phyloP scores from a whole-genome alignment of 2,113 vertebrate species.

The Sterrhoptilus dennistouni region DNA sequence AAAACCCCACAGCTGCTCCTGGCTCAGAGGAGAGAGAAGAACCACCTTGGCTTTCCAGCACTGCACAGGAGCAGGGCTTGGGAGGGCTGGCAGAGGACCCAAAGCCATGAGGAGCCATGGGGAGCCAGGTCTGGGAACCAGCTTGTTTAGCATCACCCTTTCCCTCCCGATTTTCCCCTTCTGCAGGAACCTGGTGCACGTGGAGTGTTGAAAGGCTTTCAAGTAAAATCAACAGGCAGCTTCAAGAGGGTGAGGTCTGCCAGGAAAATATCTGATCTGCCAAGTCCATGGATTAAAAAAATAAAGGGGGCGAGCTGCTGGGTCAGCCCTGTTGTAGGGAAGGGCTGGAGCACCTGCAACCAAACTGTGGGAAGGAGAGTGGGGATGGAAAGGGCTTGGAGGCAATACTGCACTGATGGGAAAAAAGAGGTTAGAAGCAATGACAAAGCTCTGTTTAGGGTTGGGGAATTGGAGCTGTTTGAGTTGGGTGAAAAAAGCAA shows the following conservation, averaged over 20 bases:
- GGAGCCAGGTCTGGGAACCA: not conserved
- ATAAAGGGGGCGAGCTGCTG: conserved; percentile 31
- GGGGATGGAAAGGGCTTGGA: not conserved
- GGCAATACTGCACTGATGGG: not conserved
- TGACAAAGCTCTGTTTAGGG: not conserved
- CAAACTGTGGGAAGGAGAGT: conserved; percentile 40
- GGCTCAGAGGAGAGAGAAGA: not conserved
- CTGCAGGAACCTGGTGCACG: fast-evolving
- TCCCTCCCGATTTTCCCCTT: not conserved
- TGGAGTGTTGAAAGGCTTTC: not conserved
- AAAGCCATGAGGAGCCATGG: not conserved
- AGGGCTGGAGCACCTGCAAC: conserved; percentile 59
- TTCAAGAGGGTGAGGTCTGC: not conserved
- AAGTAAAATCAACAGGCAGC: not conserved
- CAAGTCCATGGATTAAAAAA: not conserved
- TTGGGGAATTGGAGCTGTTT: not conserved
- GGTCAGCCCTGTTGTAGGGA: not conserved
- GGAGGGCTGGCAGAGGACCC: not conserved
- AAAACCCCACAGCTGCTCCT: not conserved
- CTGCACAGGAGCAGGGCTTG: not conserved
- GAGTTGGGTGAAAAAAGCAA: not conserved
- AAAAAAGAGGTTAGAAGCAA: not conserved
- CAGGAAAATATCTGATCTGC: not conserved
- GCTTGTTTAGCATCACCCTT: not conserved
- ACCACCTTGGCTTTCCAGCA: not conserved